Percentiles rank a stretch among this genome's conserved stretches.
phyloP scores from a whole-genome alignment of 2,888 invertebrate genomes.

The Spodoptera exigua region DNA sequence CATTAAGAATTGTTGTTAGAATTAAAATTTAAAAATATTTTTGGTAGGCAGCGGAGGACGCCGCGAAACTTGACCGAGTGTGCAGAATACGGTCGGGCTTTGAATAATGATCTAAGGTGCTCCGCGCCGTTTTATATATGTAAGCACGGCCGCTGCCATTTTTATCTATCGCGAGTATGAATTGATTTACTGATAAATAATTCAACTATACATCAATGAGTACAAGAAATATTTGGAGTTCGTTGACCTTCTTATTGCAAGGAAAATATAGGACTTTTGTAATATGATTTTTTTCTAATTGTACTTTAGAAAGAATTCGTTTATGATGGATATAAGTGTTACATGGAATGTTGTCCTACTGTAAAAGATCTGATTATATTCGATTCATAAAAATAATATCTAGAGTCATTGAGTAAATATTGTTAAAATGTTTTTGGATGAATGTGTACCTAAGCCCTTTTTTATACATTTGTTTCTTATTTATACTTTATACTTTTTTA shows the following conservation, averaged over 20 bases:
- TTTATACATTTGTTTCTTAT: too few relatives aligned
- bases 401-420: too few relatives aligned
- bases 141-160: constrained; percentile 18
- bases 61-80: constrained; percentile 36
- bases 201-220: constrained; percentile 24
- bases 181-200: constrained; percentile 44
- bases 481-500: too few relatives aligned
- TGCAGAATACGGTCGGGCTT: constrained; percentile 29
- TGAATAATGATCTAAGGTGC: constrained; percentile 24
- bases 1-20: not conserved
- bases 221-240: constrained; percentile 22
- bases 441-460: too few relatives aligned
- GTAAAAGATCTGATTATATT: not conserved
- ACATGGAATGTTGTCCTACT: too few relatives aligned
- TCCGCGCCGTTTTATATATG: constrained; percentile 37
- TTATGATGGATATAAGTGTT: too few relatives aligned
- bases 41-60: not conserved
- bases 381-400: too few relatives aligned
- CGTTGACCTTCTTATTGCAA: constrained; percentile 12
- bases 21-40: constrained; percentile 2
- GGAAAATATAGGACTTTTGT: constrained; percentile 10
- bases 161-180: constrained; percentile 41
- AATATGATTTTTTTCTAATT: constrained; percentile 20
- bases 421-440: too few relatives aligned
- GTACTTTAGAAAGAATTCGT: too few relatives aligned